Evolutionary conservation across 2,113 vertebrate species (phyloP).

Genomic region (Bubo scandiacus): DNA sequence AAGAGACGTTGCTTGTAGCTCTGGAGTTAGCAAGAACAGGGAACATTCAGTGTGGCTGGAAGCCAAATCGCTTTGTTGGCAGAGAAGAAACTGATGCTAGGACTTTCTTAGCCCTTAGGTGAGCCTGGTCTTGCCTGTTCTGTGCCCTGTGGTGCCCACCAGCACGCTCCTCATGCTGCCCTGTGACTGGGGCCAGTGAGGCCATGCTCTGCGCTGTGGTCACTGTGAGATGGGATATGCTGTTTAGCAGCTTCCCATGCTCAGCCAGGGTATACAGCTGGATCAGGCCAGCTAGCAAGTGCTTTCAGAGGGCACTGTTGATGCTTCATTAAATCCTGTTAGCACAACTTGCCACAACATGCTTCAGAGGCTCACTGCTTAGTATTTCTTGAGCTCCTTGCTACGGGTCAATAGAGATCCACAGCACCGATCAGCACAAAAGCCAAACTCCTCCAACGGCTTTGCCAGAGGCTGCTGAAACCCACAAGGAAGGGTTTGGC

Average conservation of each 20-base stretch:
- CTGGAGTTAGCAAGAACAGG: neutral
- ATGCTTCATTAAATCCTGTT: neutral
- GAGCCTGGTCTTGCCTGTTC: neutral
- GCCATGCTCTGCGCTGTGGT: rapidly evolving
- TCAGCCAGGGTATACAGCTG: neutral
- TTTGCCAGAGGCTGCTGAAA: neutral
- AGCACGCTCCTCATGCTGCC: neutral
- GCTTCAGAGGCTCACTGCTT: neutral
- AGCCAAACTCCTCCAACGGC: neutral
- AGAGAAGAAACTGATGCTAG: neutral
- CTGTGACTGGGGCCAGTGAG: rapidly evolving
- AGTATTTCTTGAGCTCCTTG: neutral
- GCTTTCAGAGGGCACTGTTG: neutral
- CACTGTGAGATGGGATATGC: neutral
- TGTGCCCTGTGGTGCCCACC: neutral
- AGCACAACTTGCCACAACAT: neutral
- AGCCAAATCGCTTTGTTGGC: neutral
- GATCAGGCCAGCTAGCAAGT: neutral
- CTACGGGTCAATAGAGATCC: neutral
- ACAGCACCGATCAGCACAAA: rapidly evolving
- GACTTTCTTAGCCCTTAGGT: neutral
- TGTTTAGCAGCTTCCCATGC: neutral
- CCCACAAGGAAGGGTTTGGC: neutral
- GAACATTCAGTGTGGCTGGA: rapidly evolving
- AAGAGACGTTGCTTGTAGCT: neutral